Conservation (phyloP, 2,113 vertebrate species). For the Tautogolabrus adspersus region DNA sequence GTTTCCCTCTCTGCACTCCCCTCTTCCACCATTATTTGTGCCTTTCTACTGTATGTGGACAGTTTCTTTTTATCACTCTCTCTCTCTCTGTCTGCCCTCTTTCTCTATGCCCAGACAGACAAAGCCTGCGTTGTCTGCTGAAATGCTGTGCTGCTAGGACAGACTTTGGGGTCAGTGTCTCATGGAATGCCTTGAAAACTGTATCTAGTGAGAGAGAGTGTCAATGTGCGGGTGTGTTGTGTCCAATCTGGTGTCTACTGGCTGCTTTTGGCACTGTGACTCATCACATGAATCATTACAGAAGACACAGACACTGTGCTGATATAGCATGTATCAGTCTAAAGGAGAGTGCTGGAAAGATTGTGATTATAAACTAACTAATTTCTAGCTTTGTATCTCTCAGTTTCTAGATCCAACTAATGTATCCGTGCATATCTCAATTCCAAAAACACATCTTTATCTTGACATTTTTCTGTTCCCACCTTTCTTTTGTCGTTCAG, state of each 20-base stretch:
- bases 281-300: slow-evolving; percentile 46
- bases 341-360: background rate
- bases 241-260: slow-evolving; percentile 3
- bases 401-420: background rate
- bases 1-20: slow-evolving; percentile 45
- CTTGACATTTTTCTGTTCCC: background rate
- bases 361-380: slow-evolving; percentile 5
- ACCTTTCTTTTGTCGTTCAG: too few relatives aligned
- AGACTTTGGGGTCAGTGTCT: slow-evolving; percentile 68
- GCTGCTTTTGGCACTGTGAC: slow-evolving; percentile 33
- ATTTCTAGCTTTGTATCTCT: slow-evolving; percentile 4
- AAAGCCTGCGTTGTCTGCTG: slow-evolving; percentile 74
- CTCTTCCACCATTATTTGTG: slow-evolving; percentile 67
- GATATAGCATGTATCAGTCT: slow-evolving; percentile 18
- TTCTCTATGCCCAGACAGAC: slow-evolving; percentile 64
- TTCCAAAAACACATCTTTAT: slow-evolving; percentile 1
- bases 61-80: slow-evolving; percentile 55
- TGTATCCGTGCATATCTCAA: background rate
- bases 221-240: slow-evolving; percentile 15
- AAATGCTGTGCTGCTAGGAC: slow-evolving; percentile 67
- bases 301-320: slow-evolving; percentile 4
- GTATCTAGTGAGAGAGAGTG: slow-evolving; percentile 33
- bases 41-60: slow-evolving; percentile 70
- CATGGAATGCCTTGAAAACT: slow-evolving; percentile 72
- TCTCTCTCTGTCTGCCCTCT: slow-evolving; percentile 55